Evolutionary conservation across 1,140 invertebrate species (phyloP), one percentile per base, ranked within the genome.

Genomic region (Megathymus violae): DNA sequence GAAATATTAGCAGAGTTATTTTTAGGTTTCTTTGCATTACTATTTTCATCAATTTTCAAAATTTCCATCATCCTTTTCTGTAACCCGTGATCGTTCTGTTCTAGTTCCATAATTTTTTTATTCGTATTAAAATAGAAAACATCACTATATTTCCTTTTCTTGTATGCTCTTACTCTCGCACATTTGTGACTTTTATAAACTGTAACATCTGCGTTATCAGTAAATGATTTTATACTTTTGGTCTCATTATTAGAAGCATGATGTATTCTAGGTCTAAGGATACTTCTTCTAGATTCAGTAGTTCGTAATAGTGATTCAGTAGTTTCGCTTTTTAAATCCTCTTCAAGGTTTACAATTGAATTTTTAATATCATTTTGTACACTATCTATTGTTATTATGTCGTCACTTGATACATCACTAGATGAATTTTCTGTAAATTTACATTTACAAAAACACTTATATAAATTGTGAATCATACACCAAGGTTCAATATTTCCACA

Each of bases 391-490:
- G 5, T 15, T 40, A 34, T 38, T n/a, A 41, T 15, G 7, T 60
- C 36, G 3, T 60, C 41, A 17, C 60, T 41, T 64, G 13, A 11
- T 5, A 44, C n/a, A 22, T 46, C 48, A 15, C 34, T 16, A 16
- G 36, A 19, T 10, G 44, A 47, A 50, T 25, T 74, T 58, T 81
- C 64, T 38, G 67, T 78, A 73, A 91, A 87, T 75, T 67, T 84
- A 19, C 84, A 76, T 67, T 86, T 85, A 62, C 88, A 91, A 76
- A 91, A 91, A 77, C 88, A 91, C 67, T 82, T 91, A 54, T 91
- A 91, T 46, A 91, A 70, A 58, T 86, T 84, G 52, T 91, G 88
- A 38, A 88, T 76, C 82, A 89, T 86, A 59, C 88, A 91, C 81
- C 80, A 89, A 10, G 82, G 78, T 62, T 89, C 85, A 38, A 89